phyloP scores from a whole-genome alignment of 2,888 invertebrate genomes.

The Andrena bucephala region DNA sequence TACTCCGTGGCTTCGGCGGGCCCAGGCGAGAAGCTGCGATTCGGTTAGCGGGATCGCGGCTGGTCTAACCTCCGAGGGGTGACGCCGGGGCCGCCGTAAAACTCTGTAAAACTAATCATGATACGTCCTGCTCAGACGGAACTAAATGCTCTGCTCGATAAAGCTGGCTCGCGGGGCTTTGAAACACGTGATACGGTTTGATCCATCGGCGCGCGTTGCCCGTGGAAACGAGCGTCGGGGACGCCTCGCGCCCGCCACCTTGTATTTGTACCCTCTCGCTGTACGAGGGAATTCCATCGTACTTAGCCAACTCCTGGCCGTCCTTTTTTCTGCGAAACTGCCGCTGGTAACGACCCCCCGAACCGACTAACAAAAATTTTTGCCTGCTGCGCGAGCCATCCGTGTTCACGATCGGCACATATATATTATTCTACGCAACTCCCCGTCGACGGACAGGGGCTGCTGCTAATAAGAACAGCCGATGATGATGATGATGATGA shows the following conservation, averaged over 20 bases:
- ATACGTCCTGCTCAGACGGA: slow-evolving; percentile 25
- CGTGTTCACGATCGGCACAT: no score
- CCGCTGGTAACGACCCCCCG: slow-evolving; percentile 3
- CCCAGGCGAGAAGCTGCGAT: slow-evolving; percentile 12
- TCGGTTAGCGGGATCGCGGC: neutral
- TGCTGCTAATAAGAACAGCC: no score
- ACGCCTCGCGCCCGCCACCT: neutral
- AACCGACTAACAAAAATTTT: neutral
- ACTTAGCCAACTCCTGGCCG: neutral
- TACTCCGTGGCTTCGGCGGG: neutral
- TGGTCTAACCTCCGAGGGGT: neutral
- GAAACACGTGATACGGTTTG: slow-evolving; percentile 67
- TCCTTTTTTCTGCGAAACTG: slow-evolving; percentile 1
- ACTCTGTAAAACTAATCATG: slow-evolving; percentile 38
- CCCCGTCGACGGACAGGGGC: no score
- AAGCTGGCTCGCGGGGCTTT: slow-evolving; percentile 46
- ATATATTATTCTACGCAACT: no score
- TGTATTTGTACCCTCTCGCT: slow-evolving; percentile 22
- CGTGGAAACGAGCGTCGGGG: slow-evolving; percentile 61
- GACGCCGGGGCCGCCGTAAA: slow-evolving; percentile 10
- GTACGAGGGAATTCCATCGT: slow-evolving; percentile 1
- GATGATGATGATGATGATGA: no score
- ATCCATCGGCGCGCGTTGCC: slow-evolving; percentile 69
- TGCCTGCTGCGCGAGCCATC: no score
- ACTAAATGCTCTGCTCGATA: slow-evolving; percentile 47